These are phyloP conservation scores for Esox niger DNA, from an alignment of 2,113 vertebrate genomes.

Conservation along the genomic window DNA sequence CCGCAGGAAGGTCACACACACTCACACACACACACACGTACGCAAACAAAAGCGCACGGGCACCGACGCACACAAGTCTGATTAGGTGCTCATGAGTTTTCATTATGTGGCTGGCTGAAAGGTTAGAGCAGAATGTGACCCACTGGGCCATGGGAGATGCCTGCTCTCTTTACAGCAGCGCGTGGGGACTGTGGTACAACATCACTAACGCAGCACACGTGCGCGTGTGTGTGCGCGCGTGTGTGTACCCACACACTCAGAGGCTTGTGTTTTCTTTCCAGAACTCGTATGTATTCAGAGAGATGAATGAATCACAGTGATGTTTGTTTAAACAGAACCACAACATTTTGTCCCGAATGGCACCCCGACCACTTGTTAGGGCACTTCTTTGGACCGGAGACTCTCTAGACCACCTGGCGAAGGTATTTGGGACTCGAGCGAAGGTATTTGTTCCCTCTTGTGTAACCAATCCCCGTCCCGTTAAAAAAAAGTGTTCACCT, in stretches of 20 bases:
- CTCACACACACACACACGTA: no score
- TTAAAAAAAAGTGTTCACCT: slow-evolving; percentile 47
- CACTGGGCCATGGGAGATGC: slow-evolving; percentile 14
- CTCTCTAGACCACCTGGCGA: not conserved
- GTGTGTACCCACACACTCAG: no score
- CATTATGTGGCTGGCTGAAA: slow-evolving; percentile 54
- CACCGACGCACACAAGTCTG: no score
- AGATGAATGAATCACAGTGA: slow-evolving; percentile 37
- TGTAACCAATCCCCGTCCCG: no score
- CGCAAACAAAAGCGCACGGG: no score
- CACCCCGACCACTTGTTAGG: no score
- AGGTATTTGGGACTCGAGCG: not conserved
- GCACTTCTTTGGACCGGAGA: not conserved
- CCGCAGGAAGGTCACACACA: slow-evolving; percentile 63
- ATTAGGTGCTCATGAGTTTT: no score
- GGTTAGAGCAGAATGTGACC: slow-evolving; percentile 46
- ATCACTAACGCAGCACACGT: not conserved
- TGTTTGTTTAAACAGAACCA: slow-evolving; percentile 34
- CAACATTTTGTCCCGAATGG: not conserved
- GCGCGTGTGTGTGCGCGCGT: no score
- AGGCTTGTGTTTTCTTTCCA: slow-evolving; percentile 40
- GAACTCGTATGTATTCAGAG: slow-evolving; percentile 27
- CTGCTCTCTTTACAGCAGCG: no score
- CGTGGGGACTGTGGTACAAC: not conserved
- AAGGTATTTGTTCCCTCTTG: slow-evolving; percentile 25